Conservation (phyloP, 1,140 invertebrate genomes). For the Calephelis virginiensis region DNA sequence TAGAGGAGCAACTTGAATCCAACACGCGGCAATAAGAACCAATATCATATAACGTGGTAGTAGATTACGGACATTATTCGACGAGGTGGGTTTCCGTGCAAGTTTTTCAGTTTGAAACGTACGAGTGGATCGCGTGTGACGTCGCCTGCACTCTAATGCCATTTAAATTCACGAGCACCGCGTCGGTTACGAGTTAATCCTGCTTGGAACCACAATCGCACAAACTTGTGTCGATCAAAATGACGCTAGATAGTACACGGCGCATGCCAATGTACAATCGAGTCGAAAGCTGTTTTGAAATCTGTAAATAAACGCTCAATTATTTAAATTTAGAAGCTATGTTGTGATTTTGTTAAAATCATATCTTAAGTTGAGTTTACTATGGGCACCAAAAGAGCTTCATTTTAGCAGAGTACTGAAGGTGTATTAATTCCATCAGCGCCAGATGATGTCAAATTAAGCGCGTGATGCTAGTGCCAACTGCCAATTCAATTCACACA, state of each 20-base stretch:
- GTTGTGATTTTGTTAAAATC: no score
- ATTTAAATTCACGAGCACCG: constrained; percentile 36
- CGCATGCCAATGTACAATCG: background rate
- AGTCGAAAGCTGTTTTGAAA: background rate
- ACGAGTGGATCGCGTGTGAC: constrained; percentile 22
- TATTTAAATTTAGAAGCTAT: no score
- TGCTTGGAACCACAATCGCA: constrained; percentile 28
- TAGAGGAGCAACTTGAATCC: background rate
- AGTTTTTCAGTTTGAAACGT: constrained; percentile 16
- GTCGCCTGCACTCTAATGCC: constrained; percentile 27
- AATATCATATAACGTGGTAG: background rate
- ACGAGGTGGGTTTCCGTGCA: constrained; percentile 7
- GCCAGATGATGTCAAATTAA: no score
- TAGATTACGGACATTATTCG: constrained; percentile 7
- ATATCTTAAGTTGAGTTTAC: no score
- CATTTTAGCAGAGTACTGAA: no score
- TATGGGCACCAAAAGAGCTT: no score
- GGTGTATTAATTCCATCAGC: no score
- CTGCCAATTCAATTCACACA: constrained; percentile 36
- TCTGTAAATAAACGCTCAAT: background rate
- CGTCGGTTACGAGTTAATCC: constrained; percentile 37
- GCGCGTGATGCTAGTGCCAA: constrained; percentile 32
- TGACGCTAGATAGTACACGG: constrained; percentile 14
- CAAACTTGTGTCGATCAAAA: constrained; percentile 37
- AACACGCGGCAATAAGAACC: background rate